Evolutionary conservation across 2,888 invertebrate species (phyloP).

Genomic region (Drosophila monieri): DNA sequence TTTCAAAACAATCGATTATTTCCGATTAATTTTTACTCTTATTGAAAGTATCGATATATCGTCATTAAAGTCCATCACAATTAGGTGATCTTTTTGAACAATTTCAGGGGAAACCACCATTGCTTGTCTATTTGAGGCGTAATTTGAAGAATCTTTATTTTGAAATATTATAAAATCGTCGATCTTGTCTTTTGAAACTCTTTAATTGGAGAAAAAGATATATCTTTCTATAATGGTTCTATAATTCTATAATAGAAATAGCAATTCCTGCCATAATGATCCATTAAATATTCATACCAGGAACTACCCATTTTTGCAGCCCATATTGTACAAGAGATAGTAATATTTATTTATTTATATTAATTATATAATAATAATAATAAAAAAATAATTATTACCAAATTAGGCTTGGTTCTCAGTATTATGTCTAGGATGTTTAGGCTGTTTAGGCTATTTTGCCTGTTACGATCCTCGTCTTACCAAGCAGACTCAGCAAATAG

Average conservation of each 20-base stretch:
- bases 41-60: not conserved
- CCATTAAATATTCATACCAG: not conserved
- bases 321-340: too few species aligned
- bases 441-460: too few species aligned
- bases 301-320: not conserved
- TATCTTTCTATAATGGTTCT: too few species aligned
- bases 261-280: not conserved
- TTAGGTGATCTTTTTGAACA: not conserved
- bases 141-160: not conserved
- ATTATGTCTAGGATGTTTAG: too few species aligned
- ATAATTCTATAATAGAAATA: too few species aligned
- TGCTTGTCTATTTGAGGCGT: not conserved
- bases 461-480: not conserved
- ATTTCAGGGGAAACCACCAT: not conserved
- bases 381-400: not conserved
- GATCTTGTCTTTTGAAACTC: too few species aligned
- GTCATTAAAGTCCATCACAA: not conserved
- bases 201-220: too few species aligned
- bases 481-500: not conserved
- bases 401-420: not conserved
- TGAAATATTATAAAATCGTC: too few species aligned
- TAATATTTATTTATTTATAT: not conserved
- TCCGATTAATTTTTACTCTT: too few species aligned
- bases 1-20: too few species aligned
- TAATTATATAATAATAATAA: not conserved